Conservation (phyloP, 1,140 invertebrate genomes). For the Drosophila sucinea region DNA sequence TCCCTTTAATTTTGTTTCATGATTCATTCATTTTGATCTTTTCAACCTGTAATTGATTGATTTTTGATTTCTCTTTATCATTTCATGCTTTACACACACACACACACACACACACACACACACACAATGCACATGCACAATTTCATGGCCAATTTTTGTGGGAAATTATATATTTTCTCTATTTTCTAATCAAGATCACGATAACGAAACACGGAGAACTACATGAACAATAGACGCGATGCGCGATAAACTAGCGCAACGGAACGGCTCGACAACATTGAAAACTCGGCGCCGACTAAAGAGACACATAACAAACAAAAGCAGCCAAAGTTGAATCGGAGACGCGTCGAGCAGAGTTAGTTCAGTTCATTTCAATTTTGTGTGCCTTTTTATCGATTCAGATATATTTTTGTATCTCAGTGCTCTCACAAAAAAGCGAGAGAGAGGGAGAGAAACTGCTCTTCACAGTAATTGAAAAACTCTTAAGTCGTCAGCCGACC, state of each 20-base stretch:
- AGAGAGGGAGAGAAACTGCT: slow-evolving; percentile 2
- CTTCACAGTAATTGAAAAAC: slow-evolving; percentile 6
- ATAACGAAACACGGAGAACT: slow-evolving; percentile 43
- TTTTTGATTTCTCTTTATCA: slow-evolving; percentile 23
- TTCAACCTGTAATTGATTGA: slow-evolving; percentile 10
- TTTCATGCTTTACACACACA: slow-evolving; percentile 30
- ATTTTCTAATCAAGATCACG: slow-evolving; percentile 54
- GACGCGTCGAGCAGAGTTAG: slow-evolving; percentile 5
- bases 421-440: slow-evolving; percentile 2
- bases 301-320: slow-evolving; percentile 37
- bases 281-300: slow-evolving; percentile 73
- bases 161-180: slow-evolving; percentile 40
- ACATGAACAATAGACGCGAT: neutral
- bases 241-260: slow-evolving; percentile 32
- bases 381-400: slow-evolving; percentile 63
- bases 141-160: slow-evolving; percentile 52
- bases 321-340: slow-evolving; percentile 26
- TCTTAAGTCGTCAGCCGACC: slow-evolving; percentile 40
- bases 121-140: slow-evolving; percentile 17
- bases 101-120: slow-evolving; percentile 17
- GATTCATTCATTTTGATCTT: slow-evolving; percentile 18
- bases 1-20: slow-evolving; percentile 16
- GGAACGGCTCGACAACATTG: slow-evolving; percentile 68
- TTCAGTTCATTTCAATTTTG: slow-evolving; percentile 32
- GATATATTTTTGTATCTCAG: slow-evolving; percentile 78